phyloP scores from a whole-genome alignment of 1,140 invertebrate genomes.

The Aphelenchoides fujianensis region DNA sequence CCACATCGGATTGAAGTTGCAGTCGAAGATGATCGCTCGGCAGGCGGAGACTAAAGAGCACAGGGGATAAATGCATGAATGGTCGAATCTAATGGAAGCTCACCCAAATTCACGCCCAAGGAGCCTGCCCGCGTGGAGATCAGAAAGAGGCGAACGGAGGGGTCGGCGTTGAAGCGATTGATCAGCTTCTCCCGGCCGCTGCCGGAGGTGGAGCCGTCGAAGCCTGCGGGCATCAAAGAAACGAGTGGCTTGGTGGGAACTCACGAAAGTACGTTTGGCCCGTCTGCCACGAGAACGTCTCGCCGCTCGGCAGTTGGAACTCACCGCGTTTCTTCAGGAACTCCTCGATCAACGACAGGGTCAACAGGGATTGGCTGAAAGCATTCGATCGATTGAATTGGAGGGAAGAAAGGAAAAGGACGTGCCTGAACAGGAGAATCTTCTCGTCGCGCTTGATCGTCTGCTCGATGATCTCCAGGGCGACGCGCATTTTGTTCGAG shows the following conservation, averaged over 20 bases:
- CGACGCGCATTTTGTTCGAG: slow-evolving; percentile 88
- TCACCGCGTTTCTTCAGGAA: slow-evolving; percentile 80
- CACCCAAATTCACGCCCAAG: slow-evolving; percentile 89
- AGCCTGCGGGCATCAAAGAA: slow-evolving; percentile 62
- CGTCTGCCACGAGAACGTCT: slow-evolving; percentile 73
- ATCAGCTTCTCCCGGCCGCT: slow-evolving; percentile 91
- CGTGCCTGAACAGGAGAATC: slow-evolving; percentile 77
- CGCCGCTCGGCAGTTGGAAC: slow-evolving; percentile 26
- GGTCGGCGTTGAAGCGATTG: slow-evolving; percentile 87
- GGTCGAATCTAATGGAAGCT: too few relatives aligned
- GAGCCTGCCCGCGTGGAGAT: slow-evolving; percentile 96
- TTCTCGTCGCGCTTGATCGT: slow-evolving; percentile 81
- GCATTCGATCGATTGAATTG: slow-evolving; percentile 6
- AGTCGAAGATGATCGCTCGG: slow-evolving; percentile 92
- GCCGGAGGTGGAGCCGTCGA: slow-evolving; percentile 91
- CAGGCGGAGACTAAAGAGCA: slow-evolving; percentile 74
- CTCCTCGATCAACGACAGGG: slow-evolving; percentile 92
- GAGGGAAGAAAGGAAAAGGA: slow-evolving; percentile 18
- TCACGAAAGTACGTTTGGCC: slow-evolving; percentile 87
- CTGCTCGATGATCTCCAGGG: slow-evolving; percentile 87
- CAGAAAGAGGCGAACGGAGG: slow-evolving; percentile 82
- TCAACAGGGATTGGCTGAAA: slow-evolving; percentile 85
- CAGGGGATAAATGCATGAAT: too few relatives aligned
- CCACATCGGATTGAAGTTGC: slow-evolving; percentile 98
- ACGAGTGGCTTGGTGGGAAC: slow-evolving; percentile 62